phyloP scores from a whole-genome alignment of 1,140 invertebrate species.

The Trigoniulus corallinus region DNA sequence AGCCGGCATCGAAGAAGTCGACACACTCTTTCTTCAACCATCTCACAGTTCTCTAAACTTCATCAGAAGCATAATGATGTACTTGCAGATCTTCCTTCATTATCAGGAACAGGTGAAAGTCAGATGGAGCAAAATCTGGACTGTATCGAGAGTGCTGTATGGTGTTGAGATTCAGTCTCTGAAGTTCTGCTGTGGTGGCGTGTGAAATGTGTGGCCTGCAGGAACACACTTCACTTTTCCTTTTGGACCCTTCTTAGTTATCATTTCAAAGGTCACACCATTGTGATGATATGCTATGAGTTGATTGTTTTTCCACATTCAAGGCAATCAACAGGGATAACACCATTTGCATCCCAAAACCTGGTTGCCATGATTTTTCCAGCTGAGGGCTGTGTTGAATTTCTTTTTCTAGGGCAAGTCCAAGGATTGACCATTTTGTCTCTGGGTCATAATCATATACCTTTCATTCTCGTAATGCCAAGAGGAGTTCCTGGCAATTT shows the following conservation, averaged over 20 bases:
- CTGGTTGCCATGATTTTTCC: background rate
- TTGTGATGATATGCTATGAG: background rate
- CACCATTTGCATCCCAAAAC: background rate
- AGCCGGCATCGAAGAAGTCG: background rate
- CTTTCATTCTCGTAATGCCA: no score
- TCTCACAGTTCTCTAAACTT: background rate
- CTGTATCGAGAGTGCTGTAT: conserved; percentile 20
- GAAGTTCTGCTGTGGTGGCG: no score
- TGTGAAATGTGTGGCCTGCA: background rate
- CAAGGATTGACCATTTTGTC: no score
- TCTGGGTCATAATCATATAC: no score
- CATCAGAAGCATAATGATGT: background rate
- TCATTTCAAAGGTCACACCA: background rate
- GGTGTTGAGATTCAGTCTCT: conserved; percentile 15
- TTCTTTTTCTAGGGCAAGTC: no score
- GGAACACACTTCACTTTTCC: background rate
- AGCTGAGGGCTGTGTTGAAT: background rate
- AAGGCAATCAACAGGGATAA: background rate
- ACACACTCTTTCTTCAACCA: background rate
- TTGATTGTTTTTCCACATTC: background rate
- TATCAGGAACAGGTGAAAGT: conserved; percentile 24
- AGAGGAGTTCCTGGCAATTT: no score
- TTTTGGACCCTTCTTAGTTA: background rate
- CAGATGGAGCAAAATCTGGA: conserved; percentile 21
- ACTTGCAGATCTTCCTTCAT: conserved; percentile 13